These are phyloP conservation scores for Coilia nasus DNA, from an alignment of 2,797 vertebrate species.

Conservation along the genomic window DNA sequence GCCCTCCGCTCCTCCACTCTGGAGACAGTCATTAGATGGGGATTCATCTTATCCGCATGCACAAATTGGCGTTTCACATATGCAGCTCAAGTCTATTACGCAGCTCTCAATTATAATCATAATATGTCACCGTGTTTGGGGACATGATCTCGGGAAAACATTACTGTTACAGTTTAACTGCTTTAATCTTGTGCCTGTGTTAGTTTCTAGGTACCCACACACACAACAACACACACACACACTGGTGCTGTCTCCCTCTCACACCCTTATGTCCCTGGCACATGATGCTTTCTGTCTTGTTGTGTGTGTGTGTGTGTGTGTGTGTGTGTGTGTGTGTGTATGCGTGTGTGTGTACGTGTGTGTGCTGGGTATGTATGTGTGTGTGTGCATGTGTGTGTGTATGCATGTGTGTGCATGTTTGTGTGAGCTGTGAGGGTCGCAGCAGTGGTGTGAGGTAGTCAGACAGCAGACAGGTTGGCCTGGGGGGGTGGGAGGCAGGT, in stretches of 20 bases:
- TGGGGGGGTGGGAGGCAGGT: too few species aligned
- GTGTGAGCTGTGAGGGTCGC: too few species aligned
- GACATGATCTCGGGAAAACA: not conserved
- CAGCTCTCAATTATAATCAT: not conserved
- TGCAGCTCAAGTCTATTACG: not conserved
- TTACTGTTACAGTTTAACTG: not conserved
- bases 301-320: too few species aligned
- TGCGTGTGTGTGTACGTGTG: too few species aligned
- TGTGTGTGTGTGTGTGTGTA: too few species aligned
- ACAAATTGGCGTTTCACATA: not conserved
- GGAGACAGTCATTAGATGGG: not conserved
- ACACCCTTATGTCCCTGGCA: too few species aligned
- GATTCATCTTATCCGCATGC: not conserved
- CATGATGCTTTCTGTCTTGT: not conserved
- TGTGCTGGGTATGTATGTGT: not conserved
- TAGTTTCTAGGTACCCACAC: not conserved
- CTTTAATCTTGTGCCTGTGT: not conserved
- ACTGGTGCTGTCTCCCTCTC: not conserved
- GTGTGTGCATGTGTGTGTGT: too few species aligned
- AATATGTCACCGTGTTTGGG: not conserved
- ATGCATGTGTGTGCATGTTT: too few species aligned
- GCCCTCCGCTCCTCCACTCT: not conserved
- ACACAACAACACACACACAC: not conserved
- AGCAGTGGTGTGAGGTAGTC: too few species aligned
- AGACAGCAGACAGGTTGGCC: too few species aligned